Evolutionary conservation across 2,888 invertebrate species (phyloP), one percentile per base, ranked within the genome.

Genomic region (Linnaemya tessellans): DNA sequence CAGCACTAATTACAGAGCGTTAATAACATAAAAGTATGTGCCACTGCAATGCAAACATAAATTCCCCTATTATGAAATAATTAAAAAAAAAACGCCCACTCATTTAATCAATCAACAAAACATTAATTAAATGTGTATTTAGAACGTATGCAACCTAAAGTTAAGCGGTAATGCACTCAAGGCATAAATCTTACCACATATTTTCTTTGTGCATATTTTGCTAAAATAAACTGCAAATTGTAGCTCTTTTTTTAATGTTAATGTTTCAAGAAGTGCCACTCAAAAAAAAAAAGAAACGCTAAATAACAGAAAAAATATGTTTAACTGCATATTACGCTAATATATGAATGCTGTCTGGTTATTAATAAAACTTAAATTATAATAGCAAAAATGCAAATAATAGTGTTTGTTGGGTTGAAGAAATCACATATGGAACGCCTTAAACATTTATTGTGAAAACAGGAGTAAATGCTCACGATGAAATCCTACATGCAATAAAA

Each of bases 71-170:
- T 51, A 30, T 54, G 18, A 60, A 80, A 71, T 65, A 46, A n/a
- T n/a, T n/a, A n/a, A n/a, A 65, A 60, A 30, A 71, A 65, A 51
- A 79, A 65, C 74, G 54, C 79, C 82, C 60, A 70, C 82, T 79
- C 81, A 71, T 70, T 71, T 46, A 85, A 70, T 79, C 70, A 85
- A 75, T 82, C 78, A 82, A 64, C 58, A 70, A 65, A 49, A 30
- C 62, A 13, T 60, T 49, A 62, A 13, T n/a, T 62, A 18, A 0
- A 13, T 0, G n/a, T 49, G 41, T 41, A 70, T 38, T 20, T 8
- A 3, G 8, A 75, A 43, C 58, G 20, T 18, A 11, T 54, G 22
- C 1, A 15, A 43, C 15, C 54, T 43, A 46, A 35, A 43, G 46
- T 64, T 43, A 62, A 54, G 20, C 18, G 7, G 20, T 22, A 51